These are phyloP conservation scores for Heliconius erato DNA, from an alignment of 2,888 invertebrate genomes.

Conservation along the genomic window DNA sequence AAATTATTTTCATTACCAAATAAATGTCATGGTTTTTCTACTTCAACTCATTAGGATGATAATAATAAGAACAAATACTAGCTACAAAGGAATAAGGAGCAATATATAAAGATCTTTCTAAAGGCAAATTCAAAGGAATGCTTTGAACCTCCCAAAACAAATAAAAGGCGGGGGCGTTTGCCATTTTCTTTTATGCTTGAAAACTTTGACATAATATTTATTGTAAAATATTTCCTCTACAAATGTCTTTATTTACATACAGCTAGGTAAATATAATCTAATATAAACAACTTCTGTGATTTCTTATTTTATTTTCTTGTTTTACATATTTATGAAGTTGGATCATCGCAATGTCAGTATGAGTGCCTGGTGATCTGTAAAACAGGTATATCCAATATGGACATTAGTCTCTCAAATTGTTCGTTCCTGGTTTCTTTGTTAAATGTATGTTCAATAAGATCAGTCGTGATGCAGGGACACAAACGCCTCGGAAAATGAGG, in stretches of 20 bases:
- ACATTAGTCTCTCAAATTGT: too few relatives aligned
- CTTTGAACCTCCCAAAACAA: slow-evolving; percentile 33
- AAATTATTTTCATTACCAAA: slow-evolving; percentile 7
- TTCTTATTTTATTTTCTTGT: not conserved
- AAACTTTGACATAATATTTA: slow-evolving; percentile 34
- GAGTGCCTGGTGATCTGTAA: too few relatives aligned
- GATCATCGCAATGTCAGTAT: too few relatives aligned
- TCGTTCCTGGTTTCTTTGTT: too few relatives aligned
- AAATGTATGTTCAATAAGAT: too few relatives aligned
- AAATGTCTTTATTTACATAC: slow-evolving; percentile 23
- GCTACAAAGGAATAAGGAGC: slow-evolving; percentile 13
- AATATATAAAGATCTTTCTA: slow-evolving; percentile 27
- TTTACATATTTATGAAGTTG: too few relatives aligned
- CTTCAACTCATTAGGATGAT: slow-evolving; percentile 28
- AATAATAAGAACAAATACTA: slow-evolving; percentile 25
- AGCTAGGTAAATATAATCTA: not conserved
- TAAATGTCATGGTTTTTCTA: slow-evolving; percentile 16
- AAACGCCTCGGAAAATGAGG: too few relatives aligned
- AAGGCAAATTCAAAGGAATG: slow-evolving; percentile 32
- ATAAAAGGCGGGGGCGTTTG: slow-evolving; percentile 21
- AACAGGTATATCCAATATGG: too few relatives aligned
- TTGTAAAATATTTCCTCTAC: slow-evolving; percentile 28
- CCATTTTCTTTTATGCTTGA: slow-evolving; percentile 25
- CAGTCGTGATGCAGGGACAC: too few relatives aligned
- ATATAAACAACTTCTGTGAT: not conserved